Conservation (phyloP, 2,888 invertebrate species). For the Diachrysia chrysitis region DNA sequence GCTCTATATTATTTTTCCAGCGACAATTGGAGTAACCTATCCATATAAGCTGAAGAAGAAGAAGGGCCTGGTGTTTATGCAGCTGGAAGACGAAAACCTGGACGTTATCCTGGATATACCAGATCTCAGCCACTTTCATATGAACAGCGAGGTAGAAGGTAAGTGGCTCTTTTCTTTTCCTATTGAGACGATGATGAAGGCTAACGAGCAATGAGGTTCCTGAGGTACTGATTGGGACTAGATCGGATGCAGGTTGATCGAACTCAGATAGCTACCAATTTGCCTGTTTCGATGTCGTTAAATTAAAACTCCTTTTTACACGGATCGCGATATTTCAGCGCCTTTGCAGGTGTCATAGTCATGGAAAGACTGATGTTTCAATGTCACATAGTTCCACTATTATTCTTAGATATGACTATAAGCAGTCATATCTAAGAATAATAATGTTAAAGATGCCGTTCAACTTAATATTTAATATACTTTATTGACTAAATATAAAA, state of each 20-base stretch:
- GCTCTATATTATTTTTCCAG: conserved; percentile 55
- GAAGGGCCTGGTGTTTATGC: conserved; percentile 56
- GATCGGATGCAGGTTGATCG: background rate
- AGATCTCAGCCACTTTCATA: conserved; percentile 61
- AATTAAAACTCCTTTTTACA: no score
- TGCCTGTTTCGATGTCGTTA: no score
- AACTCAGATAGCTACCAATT: background rate
- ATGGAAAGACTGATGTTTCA: no score
- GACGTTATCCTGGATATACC: conserved; percentile 73
- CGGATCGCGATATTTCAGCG: no score
- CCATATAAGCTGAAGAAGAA: conserved; percentile 65
- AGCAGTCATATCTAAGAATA: no score
- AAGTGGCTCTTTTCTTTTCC: background rate
- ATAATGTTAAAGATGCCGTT: no score
- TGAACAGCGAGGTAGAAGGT: conserved; percentile 58
- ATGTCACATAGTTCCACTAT: no score
- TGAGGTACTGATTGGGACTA: background rate
- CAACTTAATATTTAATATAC: no score
- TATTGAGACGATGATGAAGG: background rate
- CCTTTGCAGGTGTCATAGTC: no score
- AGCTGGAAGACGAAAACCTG: conserved; percentile 68
- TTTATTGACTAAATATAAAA: no score
- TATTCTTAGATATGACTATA: no score
- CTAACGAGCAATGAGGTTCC: no score
- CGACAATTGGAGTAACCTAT: conserved; percentile 65